phyloP scores from a whole-genome alignment of 2,113 vertebrate species.

The Rhinolophus sinicus region DNA sequence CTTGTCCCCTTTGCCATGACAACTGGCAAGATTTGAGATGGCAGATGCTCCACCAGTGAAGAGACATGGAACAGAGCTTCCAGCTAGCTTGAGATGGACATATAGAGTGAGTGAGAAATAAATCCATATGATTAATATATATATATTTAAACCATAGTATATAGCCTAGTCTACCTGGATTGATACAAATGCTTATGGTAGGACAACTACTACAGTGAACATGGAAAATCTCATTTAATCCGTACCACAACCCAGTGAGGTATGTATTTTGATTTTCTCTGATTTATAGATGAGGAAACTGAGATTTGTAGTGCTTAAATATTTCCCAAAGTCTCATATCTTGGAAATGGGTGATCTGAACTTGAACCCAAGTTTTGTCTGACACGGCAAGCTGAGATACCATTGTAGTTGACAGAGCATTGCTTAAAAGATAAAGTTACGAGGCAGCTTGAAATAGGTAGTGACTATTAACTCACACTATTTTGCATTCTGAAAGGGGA shows the following conservation, averaged over 20 bases:
- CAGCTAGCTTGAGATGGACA: neutral
- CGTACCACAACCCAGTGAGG: neutral
- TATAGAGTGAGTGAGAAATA: neutral
- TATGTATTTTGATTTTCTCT: neutral
- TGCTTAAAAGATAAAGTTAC: slow-evolving; percentile 8
- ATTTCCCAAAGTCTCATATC: neutral
- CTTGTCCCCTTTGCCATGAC: neutral
- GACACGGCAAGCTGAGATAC: neutral
- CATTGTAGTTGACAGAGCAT: neutral
- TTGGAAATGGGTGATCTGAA: slow-evolving; percentile 46
- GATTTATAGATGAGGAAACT: neutral
- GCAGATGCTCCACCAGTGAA: neutral
- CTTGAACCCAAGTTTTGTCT: slow-evolving; percentile 36
- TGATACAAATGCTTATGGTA: neutral
- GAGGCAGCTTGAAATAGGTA: neutral
- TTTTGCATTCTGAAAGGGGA: slow-evolving; percentile 1
- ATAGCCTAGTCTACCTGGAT: neutral
- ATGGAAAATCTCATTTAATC: neutral
- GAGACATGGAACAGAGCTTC: neutral
- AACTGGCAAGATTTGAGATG: neutral
- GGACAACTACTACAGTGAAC: neutral
- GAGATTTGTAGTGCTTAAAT: neutral
- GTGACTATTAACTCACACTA: neutral
- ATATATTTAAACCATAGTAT: neutral
- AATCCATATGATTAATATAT: neutral